Conservation (phyloP, 2,113 vertebrate genomes). For the Zonotrichia leucophrys region DNA sequence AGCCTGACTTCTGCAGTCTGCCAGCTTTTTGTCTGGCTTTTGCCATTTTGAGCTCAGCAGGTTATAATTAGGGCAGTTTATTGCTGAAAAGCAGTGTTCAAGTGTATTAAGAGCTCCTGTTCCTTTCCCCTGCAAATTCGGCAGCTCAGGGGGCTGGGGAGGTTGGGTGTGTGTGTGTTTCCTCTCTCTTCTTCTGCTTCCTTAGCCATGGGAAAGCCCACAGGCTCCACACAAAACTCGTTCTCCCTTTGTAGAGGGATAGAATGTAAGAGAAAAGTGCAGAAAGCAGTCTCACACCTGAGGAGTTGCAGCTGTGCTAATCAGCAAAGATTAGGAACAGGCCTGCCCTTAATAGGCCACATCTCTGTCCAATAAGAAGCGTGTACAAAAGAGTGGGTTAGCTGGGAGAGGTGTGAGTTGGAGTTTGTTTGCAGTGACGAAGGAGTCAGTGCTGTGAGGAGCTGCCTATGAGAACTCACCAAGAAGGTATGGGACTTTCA, state of each 20-base stretch:
- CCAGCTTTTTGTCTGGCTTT: background rate
- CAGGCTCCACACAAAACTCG: background rate
- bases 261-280: too few relatives aligned
- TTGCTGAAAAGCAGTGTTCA: background rate
- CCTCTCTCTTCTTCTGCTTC: background rate
- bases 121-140: background rate
- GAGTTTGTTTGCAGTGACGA: too few relatives aligned
- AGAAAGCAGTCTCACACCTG: too few relatives aligned
- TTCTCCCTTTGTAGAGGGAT: background rate
- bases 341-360: too few relatives aligned
- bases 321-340: too few relatives aligned
- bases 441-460: too few relatives aligned
- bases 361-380: too few relatives aligned
- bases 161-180: background rate
- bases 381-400: too few relatives aligned
- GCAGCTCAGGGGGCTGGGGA: fast-evolving
- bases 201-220: background rate
- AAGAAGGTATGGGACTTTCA: too few relatives aligned
- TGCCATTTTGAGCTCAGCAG: background rate
- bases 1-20: background rate
- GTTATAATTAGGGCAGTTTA: background rate
- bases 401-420: too few relatives aligned
- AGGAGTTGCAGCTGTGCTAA: too few relatives aligned
- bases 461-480: too few relatives aligned
- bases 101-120: background rate